Evolutionary conservation across 2,888 invertebrate genomes (phyloP), one percentile per base, ranked within the genome.

Genomic region (Drosophila neotestacea): DNA sequence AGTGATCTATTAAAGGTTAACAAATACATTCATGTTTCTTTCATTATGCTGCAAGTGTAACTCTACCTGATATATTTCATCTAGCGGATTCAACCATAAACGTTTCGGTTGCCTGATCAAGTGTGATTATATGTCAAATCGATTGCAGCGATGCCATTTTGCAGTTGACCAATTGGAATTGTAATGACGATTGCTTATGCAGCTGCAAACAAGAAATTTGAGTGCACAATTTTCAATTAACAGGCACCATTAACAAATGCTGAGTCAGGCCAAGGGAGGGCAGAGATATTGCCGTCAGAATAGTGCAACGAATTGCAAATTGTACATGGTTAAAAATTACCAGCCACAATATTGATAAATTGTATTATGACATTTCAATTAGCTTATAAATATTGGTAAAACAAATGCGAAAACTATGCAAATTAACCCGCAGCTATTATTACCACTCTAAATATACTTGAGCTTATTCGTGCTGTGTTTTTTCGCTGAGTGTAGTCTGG

Each of bases 161-260:
- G 50, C 48, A 54, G 42, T 46, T 64, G 60, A 61, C 54, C 65
- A 58, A 67, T 58, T 64, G 66, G 38, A 67, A 47, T 68, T 56
- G 61, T 59, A 60, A 46, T 48, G 52, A 38, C 61, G 34, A 63
- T 58, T 60, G 81, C 75, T 72, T 67, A 69, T 75, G 68, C 69
- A 78, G 68, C 76, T 79, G 70, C 70, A 70, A 81, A 79, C 88
- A 63, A 76, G 70, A 87, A 85, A 76, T 82, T 81, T 73, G 69
- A 81, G 79, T 71, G 82, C 80, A 75, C 68, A 73, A 81, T 81
- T 82, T 82, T 82, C 85, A 87, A 82, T 82, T 82, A 87, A 81
- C 70, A 65, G 42, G 73, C 70, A 80, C 52, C 59, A 60, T 41
- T 65, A 67, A 51, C 71, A 60, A 81, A 65, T 67, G 61, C 87